Evolutionary conservation across 37 sponge, comb jelly and placozoan genomes (phyloP), one percentile per base, ranked within the genome.

Genomic region (Cliona cf. orientalis): DNA sequence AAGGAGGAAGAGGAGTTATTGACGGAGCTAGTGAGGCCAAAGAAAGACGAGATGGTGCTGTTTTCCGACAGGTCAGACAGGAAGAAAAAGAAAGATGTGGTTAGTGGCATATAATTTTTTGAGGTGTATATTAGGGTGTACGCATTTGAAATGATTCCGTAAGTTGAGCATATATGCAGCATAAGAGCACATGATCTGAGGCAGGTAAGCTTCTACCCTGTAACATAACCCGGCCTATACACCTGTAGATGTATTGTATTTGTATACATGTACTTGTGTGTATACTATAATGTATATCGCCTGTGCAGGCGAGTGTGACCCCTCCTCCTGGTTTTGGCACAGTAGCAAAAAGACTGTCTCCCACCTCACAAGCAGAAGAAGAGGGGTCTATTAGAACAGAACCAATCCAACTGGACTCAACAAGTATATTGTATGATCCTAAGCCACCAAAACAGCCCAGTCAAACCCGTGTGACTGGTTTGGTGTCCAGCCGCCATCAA

Each of bases 31-130:
- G 67, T 70, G 22, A 72, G 71, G 31, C 82, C 86, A 4, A 59
- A 36, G 21, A 34, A 62, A 3, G 82, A 80, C 14, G 75, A 85
- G 4, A 35, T 85, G 70, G 70, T 68, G n/a, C 62, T 84, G 2
- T 73, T 80, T 36, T 32, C 69, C 11, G 71, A 45, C 14, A 49
- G 14, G 53, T 19, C 14, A 9, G 14, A 14, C 53, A 14, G 14
- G 14, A 9, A 49, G 53, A 49, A 49, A 9, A 49, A 49, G 53
- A 49, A 49, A 49, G 14, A 49, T 49, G 9, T 49, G 14, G 9
- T 19, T 49, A 19, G 9, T 19, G 53, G 14, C 14, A 9, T 49
- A 49, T 49, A 49, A 14, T n/a, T n/a, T n/a, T n/a, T n/a, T n/a
- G n/a, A n/a, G n/a, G n/a, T n/a, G n/a, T n/a, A n/a, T n/a, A n/a